A percentile compares a stretch with the other conserved stretches of the same genome.
These are phyloP conservation scores for Calliphora vomitoria DNA, from an alignment of 2,888 invertebrate genomes.

Conservation along the genomic window DNA sequence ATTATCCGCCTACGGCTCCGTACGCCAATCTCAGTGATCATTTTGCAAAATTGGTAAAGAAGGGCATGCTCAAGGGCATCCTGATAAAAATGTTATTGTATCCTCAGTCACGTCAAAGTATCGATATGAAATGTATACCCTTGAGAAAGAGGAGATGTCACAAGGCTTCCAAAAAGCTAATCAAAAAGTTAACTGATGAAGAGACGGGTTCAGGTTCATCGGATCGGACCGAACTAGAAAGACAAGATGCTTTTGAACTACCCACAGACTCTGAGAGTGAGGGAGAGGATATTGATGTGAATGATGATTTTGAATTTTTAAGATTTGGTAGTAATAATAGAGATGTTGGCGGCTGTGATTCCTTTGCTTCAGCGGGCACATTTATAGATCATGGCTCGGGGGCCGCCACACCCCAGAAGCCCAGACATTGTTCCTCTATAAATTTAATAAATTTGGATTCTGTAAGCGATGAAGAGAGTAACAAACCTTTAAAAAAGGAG, in stretches of 20 bases:
- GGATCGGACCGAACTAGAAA: constrained; percentile 83
- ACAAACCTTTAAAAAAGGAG: constrained; percentile 78
- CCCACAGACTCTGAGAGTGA: constrained; percentile 85
- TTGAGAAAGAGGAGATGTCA: constrained; percentile 84
- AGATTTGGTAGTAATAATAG: constrained; percentile 87
- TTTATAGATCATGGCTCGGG: constrained; percentile 85
- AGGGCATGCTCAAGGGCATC: constrained; percentile 89
- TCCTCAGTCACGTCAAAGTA: constrained; percentile 86
- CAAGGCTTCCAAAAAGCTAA: constrained; percentile 83
- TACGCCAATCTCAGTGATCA: constrained; percentile 91
- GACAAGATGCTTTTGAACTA: constrained; percentile 87
- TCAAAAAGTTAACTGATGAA: constrained; percentile 74
- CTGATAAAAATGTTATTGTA: constrained; percentile 91
- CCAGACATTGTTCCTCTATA: constrained; percentile 80
- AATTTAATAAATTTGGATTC: constrained; percentile 82
- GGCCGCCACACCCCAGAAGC: constrained; percentile 68
- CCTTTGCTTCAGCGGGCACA: constrained; percentile 84
- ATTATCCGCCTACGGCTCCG: constrained; percentile 91
- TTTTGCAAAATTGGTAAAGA: constrained; percentile 90
- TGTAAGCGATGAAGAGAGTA: constrained; percentile 73
- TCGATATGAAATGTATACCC: constrained; percentile 86
- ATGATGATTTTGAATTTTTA: constrained; percentile 87
- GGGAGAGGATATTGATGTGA: constrained; percentile 78
- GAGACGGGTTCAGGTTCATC: constrained; percentile 73
- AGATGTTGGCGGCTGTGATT: constrained; percentile 70